Conservation (phyloP, 1,140 invertebrate genomes). For the Physella acuta region DNA sequence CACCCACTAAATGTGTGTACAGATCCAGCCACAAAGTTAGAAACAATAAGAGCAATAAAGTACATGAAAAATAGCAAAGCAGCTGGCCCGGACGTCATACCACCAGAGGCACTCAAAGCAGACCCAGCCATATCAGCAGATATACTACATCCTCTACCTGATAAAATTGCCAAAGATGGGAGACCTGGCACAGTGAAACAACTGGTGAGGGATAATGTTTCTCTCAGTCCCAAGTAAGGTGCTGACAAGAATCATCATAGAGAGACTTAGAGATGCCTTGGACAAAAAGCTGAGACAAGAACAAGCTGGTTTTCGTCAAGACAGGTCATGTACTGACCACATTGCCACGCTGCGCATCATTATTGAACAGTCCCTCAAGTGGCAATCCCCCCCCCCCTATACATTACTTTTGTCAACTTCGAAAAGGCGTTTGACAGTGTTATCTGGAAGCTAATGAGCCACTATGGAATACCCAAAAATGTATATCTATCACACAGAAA, state of each 20-base stretch:
- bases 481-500: slow-evolving; percentile 29
- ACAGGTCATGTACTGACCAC: slow-evolving; percentile 35
- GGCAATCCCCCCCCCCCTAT: slow-evolving; percentile 34
- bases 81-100: slow-evolving; percentile 27
- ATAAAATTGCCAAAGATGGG: slow-evolving; percentile 31
- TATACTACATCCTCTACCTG: slow-evolving; percentile 21
- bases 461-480: slow-evolving; percentile 34
- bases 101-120: slow-evolving; percentile 28
- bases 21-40: not conserved
- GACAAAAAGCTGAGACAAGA: slow-evolving; percentile 24
- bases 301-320: slow-evolving; percentile 27
- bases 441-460: slow-evolving; percentile 34
- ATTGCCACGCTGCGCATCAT: slow-evolving; percentile 34
- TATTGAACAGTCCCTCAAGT: slow-evolving; percentile 42
- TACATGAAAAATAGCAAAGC: not conserved
- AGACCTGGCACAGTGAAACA: slow-evolving; percentile 36
- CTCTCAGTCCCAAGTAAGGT: slow-evolving; percentile 28
- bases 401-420: slow-evolving; percentile 41
- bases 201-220: slow-evolving; percentile 31
- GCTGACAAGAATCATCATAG: slow-evolving; percentile 26
- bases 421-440: slow-evolving; percentile 46
- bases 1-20: not conserved
- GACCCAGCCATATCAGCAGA: slow-evolving; percentile 10
- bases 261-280: slow-evolving; percentile 21
- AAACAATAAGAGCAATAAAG: slow-evolving; percentile 1